Percentiles rank a stretch among this genome's conserved stretches.
phyloP scores from a whole-genome alignment of 2,797 vertebrate species.

The Microtus obscurus region DNA sequence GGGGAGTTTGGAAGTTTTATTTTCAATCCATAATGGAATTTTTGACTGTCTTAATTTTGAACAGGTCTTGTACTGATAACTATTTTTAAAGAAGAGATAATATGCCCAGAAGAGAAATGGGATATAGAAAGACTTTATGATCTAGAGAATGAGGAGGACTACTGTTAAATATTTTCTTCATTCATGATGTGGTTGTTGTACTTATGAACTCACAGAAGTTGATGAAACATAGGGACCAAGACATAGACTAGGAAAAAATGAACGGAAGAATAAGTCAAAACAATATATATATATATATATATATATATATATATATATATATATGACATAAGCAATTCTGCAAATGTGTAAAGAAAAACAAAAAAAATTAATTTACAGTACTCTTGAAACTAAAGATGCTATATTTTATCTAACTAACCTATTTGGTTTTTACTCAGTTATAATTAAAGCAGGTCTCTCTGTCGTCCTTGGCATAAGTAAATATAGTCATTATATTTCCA shows the following conservation, averaged over 20 bases:
- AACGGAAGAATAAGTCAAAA: neutral
- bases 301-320: neutral
- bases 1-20: neutral
- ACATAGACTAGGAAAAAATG: neutral
- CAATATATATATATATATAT: neutral
- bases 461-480: neutral
- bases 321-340: neutral
- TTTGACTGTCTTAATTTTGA: neutral
- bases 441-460: neutral
- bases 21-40: neutral
- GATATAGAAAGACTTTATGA: neutral
- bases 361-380: neutral
- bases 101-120: neutral
- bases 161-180: neutral
- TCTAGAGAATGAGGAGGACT: neutral
- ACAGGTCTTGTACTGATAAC: neutral
- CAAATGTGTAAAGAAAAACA: neutral
- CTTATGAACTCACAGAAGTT: too few species aligned
- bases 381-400: neutral
- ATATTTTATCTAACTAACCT: neutral
- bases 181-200: neutral
- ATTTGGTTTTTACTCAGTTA: neutral
- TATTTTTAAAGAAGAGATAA: neutral
- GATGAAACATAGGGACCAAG: neutral
- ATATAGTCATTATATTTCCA: neutral